Evolutionary conservation across 2,888 invertebrate species (phyloP), one percentile per base, ranked within the genome.

Genomic region (Punctoribates punctum): DNA sequence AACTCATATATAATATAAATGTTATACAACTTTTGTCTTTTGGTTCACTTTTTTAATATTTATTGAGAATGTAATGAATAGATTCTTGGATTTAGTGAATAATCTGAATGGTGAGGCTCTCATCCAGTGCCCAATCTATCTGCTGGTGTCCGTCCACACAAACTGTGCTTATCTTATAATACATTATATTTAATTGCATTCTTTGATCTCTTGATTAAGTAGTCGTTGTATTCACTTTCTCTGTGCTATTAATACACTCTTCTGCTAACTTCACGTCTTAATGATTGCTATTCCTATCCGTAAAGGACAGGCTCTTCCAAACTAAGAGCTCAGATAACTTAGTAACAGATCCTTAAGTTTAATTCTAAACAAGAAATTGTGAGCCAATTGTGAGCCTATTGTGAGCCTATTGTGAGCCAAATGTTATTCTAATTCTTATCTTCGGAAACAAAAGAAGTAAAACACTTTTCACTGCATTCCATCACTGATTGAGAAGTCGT

Each of bases 131-230:
- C 48, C 48, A 48, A 11, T 48, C 48, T 15, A 48, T 48, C 48
- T 48, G 15, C 48, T 48, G 48, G 48, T 48, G 42, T 48, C 9
- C 48, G 15, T 48, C 48, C 48, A 48, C 48, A 48, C 48, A 48
- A 48, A 11, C 48, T 48, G 48, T 48, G n/a, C 17, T 48, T 48
- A 48, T 48, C 48, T 48, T 48, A 17, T 48, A 48, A 48, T 48
- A 48, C 48, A 48, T 48, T 48, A 48, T 15, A 6, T 17, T 48
- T 48, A 48, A 48, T 48, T 48, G 48, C 48, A 48, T 48, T 48
- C 48, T 48, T 48, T 48, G 48, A 48, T 48, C 48, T 48, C 48
- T 48, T 48, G 48, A 48, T 48, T 48, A 48, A 48, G 48, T 48
- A 48, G 3, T 42, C 42, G 8, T 13, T 42, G 42, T 42, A 13